Percentiles rank a stretch among this genome's conserved stretches.
phyloP scores from a whole-genome alignment of 2,888 invertebrate species.

The Ectemnius continuus region DNA sequence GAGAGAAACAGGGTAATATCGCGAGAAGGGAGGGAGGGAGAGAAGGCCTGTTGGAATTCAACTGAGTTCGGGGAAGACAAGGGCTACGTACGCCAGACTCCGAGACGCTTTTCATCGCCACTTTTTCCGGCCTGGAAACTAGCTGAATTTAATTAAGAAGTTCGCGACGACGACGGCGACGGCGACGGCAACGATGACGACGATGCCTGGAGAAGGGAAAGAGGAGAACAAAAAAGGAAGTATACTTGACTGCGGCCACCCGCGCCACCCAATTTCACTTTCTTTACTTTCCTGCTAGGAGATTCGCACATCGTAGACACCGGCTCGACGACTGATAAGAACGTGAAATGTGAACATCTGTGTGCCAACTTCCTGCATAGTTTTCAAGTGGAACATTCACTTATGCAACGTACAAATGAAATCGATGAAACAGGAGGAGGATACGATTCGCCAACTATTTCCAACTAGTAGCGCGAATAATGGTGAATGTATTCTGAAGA shows the following conservation, averaged over 20 bases:
- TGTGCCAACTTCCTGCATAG: too few relatives aligned
- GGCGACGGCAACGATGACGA: neutral
- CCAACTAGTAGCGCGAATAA: too few relatives aligned
- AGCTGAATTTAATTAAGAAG: constrained; percentile 54
- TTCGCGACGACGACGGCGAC: constrained; percentile 15
- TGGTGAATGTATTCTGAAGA: too few relatives aligned
- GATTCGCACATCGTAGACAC: too few relatives aligned
- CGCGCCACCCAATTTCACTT: neutral
- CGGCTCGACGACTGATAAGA: too few relatives aligned
- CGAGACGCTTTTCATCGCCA: constrained; percentile 22
- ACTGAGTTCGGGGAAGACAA: too few relatives aligned
- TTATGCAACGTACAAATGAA: too few relatives aligned
- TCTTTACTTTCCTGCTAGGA: neutral
- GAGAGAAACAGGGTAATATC: constrained; percentile 11
- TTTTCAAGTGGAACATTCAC: too few relatives aligned
- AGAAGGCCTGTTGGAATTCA: constrained; percentile 25
- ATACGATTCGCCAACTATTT: too few relatives aligned
- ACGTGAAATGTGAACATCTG: too few relatives aligned
- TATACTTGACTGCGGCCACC: neutral
- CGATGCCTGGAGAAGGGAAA: too few relatives aligned
- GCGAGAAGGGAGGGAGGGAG: neutral
- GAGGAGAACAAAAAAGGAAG: constrained; percentile 25
- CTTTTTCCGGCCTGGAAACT: constrained; percentile 15
- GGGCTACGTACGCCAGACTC: neutral
- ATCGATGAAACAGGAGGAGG: too few relatives aligned